Conservation (phyloP, 2,113 vertebrate genomes). For the Cyanoramphus novaezelandiae region DNA sequence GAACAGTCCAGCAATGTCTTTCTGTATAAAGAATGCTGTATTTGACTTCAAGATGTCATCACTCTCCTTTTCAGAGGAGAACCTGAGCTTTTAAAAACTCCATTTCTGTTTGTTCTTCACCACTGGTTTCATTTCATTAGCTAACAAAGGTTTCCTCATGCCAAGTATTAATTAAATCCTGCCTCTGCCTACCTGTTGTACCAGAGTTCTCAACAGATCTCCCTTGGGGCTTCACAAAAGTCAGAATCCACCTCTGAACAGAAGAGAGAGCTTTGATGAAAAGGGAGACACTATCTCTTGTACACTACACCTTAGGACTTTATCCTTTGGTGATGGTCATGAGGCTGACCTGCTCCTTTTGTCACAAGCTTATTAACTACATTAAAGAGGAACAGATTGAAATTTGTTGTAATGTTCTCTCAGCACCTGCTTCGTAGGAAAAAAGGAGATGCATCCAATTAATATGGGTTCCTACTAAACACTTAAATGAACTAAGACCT, state of each 20-base stretch:
- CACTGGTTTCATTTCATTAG: neutral
- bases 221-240: neutral
- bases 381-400: neutral
- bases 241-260: neutral
- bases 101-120: neutral
- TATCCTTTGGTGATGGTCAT: neutral
- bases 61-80: neutral
- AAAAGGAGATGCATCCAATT: neutral
- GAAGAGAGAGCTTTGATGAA: neutral
- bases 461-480: neutral
- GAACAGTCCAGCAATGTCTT: neutral
- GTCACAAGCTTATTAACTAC: neutral
- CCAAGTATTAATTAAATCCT: neutral
- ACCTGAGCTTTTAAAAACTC: neutral
- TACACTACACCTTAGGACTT: neutral
- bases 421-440: neutral
- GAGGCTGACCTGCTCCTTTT: neutral
- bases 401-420: neutral
- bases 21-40: accelerated
- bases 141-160: neutral
- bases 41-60: neutral
- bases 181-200: neutral
- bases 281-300: neutral
- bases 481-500: neutral
- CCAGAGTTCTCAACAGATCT: neutral